Percentiles rank a stretch among this genome's conserved stretches.
phyloP scores from a whole-genome alignment of 2,113 vertebrate genomes.

The Aythya baeri region DNA sequence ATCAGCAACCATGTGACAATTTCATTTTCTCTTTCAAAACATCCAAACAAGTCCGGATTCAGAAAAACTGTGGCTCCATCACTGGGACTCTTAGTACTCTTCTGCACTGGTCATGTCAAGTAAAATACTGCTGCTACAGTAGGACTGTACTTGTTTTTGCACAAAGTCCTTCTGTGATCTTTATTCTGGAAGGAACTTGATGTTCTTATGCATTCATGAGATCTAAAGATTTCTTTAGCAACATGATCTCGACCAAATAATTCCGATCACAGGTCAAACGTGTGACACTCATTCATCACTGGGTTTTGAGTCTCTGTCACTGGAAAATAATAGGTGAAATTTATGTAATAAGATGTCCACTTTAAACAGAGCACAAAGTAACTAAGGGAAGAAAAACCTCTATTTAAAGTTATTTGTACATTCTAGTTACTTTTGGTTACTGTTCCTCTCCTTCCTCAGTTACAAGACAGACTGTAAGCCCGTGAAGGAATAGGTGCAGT shows the following conservation, averaged over 20 bases:
- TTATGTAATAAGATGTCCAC: background rate
- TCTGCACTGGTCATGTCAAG: background rate
- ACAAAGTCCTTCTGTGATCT: background rate
- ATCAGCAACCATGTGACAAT: conserved; percentile 34
- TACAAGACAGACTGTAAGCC: background rate
- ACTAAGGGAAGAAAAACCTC: background rate
- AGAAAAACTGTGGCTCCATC: background rate
- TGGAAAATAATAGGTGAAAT: background rate
- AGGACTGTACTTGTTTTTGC: background rate
- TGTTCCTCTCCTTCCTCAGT: background rate
- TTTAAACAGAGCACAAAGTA: background rate
- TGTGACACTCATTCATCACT: background rate
- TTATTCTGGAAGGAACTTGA: conserved; percentile 2
- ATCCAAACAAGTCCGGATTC: conserved; percentile 23
- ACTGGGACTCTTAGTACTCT: background rate
- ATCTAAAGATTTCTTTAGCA: background rate
- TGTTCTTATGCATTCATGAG: background rate
- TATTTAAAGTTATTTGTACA: background rate
- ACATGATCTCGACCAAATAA: background rate
- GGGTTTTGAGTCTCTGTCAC: background rate
- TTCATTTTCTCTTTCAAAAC: conserved; percentile 40
- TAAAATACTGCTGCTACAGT: background rate
- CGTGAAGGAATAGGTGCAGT: background rate
- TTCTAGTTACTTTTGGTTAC: background rate
- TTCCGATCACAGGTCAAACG: background rate